Percentiles rank a stretch among this genome's conserved stretches.
Conservation (phyloP, 2,113 vertebrate genomes). For the Dascyllus trimaculatus region DNA sequence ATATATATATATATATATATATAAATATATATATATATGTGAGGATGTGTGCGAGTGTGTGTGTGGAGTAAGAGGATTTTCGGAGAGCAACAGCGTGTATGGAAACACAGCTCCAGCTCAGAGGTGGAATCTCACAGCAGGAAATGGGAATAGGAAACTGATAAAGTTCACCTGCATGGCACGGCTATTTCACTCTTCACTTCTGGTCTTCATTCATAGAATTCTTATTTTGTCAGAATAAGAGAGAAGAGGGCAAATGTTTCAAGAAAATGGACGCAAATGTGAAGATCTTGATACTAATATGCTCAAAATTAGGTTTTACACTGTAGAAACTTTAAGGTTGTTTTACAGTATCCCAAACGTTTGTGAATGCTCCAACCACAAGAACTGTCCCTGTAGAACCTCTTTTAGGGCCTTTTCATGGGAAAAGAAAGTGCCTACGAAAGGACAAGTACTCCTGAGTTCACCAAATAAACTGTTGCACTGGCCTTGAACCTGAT, state of each 20-base stretch:
- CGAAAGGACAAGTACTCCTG: no score
- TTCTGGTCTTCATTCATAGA: neutral
- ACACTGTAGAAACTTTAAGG: no score
- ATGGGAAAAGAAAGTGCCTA: no score
- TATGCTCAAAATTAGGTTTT: no score
- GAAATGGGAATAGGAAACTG: conserved; percentile 20
- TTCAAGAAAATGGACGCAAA: neutral
- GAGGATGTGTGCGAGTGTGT: conserved; percentile 18
- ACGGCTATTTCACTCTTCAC: neutral
- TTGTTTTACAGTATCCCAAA: no score
- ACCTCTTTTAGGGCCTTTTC: no score
- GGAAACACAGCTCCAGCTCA: conserved; percentile 45
- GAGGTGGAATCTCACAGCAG: conserved; percentile 30
- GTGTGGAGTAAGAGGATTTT: conserved; percentile 81
- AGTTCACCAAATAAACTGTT: no score
- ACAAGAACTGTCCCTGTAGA: no score
- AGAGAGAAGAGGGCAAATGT: neutral
- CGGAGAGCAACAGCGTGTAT: conserved; percentile 28
- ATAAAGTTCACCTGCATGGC: conserved; percentile 32
- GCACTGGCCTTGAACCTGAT: no score
- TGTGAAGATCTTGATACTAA: no score
- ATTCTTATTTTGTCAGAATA: neutral
- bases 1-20: conserved; percentile 29
- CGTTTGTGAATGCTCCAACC: no score
- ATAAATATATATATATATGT: conserved; percentile 3